Base-by-base conservation (phyloP, 2,113 vertebrate species). In the Halichoerus grypus region DNA sequence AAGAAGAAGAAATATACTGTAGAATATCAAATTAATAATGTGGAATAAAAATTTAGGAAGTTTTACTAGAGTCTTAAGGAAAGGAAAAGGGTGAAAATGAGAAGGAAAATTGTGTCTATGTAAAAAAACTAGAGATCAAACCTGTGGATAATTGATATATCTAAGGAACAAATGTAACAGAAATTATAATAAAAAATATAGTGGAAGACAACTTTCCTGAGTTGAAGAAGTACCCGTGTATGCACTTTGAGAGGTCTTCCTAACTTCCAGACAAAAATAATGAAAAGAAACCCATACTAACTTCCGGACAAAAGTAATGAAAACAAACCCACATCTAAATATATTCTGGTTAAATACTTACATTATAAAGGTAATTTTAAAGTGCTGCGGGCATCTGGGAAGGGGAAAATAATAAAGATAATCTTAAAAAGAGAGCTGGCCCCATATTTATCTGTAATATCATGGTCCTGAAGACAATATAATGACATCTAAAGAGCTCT, bases 301-400 rank as follows among this genome's bases (percentile, higher is more conserved):
- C 61, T 76, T 91, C 16, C 12, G 49, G 14, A 31, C 31, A 80
- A 92, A 91, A 55, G 89, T 88, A 63, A 79, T 88, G 61, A 94
- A 96, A 92, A 84, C 49, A 85, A 84, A 92, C 19, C 14, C 10
- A 81, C 36, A 94, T 86, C 7, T 59, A 72, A 51, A 84, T 97
- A 84, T 72, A 79, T 88, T 77, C 28, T 69, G 3, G 19, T 31
- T 51, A 76, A 93, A 79, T 63, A 77, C 9, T 77, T 93, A 10
- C 7, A 89, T 49, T 85, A 86, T 76, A 90, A 71, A 11, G 24
- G 69, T 51, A 95, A 94, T 39, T 86, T 55, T 65, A 76, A 82
- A 90, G 28, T 63, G 18, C 14, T 88, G 9, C 14, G 57, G 76
- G 16, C 15, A 93, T 91, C 36, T 87, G 63, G 2, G 12, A 74